Percentiles rank a stretch among this genome's conserved stretches.
Evolutionary conservation across 2,113 vertebrate genomes (phyloP).

Genomic region (Forbesichthys papilliferus): DNA sequence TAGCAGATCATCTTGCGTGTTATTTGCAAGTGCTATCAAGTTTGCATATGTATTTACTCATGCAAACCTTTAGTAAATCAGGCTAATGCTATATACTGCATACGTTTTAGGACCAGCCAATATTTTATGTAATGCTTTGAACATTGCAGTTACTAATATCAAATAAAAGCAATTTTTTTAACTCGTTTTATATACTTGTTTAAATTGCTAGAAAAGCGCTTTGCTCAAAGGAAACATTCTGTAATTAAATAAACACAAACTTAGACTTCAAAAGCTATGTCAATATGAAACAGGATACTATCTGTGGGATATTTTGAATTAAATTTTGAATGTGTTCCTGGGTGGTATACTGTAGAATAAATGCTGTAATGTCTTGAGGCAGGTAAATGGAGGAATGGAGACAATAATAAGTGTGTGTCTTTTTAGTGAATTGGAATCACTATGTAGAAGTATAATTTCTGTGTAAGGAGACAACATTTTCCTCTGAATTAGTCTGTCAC

Average conservation of each 20-base stretch:
- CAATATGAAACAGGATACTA: constrained; percentile 28
- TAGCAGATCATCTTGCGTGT: too few species aligned
- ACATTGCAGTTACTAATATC: neutral
- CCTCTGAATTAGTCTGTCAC: constrained; percentile 39
- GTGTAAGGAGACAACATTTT: constrained; percentile 17
- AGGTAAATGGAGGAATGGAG: constrained; percentile 38
- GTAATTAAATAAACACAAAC: constrained; percentile 39
- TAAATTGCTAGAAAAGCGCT: constrained; percentile 12
- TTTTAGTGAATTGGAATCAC: constrained; percentile 34
- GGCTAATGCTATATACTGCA: too few species aligned
- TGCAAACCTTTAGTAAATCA: too few species aligned
- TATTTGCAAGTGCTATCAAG: too few species aligned
- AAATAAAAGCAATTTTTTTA: constrained; percentile 6
- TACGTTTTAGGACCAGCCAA: too few species aligned
- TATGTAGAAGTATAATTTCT: constrained; percentile 1
- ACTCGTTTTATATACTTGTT: constrained; percentile 7
- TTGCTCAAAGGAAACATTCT: constrained; percentile 12
- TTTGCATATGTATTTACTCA: too few species aligned
- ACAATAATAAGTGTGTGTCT: constrained; percentile 24
- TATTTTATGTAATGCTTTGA: neutral
- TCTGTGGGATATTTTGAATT: constrained; percentile 27
- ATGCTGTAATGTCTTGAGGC: constrained; percentile 53
- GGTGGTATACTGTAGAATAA: constrained; percentile 43
- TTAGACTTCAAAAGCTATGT: constrained; percentile 49
- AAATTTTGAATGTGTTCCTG: constrained; percentile 12